phyloP scores from a whole-genome alignment of 2,888 invertebrate species.

The Chelonus formosanus region DNA sequence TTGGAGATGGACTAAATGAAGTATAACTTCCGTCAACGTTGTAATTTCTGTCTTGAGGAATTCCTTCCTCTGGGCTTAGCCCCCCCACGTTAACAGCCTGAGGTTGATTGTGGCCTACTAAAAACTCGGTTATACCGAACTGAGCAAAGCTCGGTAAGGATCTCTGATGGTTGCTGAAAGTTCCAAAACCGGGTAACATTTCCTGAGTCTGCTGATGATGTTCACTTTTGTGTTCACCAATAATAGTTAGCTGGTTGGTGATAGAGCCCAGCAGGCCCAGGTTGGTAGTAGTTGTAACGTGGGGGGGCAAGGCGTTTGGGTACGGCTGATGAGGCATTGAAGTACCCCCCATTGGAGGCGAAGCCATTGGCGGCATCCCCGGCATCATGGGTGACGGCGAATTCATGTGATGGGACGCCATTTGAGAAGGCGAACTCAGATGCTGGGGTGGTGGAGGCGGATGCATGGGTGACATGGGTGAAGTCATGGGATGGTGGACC shows the following conservation, averaged over 20 bases:
- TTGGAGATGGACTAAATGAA: constrained; percentile 48
- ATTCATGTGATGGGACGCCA: constrained; percentile 60
- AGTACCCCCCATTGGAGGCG: constrained; percentile 61
- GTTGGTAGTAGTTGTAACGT: constrained; percentile 78
- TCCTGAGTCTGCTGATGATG: constrained; percentile 47
- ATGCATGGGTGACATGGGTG: constrained; percentile 59
- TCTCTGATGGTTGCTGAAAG: constrained; percentile 61
- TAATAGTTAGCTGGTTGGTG: constrained; percentile 77
- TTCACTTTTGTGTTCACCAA: constrained; percentile 70
- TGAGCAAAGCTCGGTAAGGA: constrained; percentile 75
- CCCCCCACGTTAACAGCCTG: constrained; percentile 82
- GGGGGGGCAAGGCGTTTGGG: constrained; percentile 89
- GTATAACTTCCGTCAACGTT: constrained; percentile 53
- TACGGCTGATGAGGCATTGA: constrained; percentile 69
- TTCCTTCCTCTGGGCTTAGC: constrained; percentile 71
- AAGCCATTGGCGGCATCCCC: constrained; percentile 56
- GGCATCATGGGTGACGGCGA: constrained; percentile 66
- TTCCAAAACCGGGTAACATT: constrained; percentile 56
- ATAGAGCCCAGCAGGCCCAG: constrained; percentile 62
- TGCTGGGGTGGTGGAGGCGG: constrained; percentile 53
- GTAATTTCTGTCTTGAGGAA: constrained; percentile 65
- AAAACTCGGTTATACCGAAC: constrained; percentile 69
- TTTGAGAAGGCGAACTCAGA: constrained; percentile 61
- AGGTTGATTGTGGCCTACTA: constrained; percentile 68
- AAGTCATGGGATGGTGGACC: constrained; percentile 60